A percentile compares a stretch with the other conserved stretches of the same genome.
phyloP scores from a whole-genome alignment of 2,888 invertebrate species.

The Drosophila suboccidentalis region DNA sequence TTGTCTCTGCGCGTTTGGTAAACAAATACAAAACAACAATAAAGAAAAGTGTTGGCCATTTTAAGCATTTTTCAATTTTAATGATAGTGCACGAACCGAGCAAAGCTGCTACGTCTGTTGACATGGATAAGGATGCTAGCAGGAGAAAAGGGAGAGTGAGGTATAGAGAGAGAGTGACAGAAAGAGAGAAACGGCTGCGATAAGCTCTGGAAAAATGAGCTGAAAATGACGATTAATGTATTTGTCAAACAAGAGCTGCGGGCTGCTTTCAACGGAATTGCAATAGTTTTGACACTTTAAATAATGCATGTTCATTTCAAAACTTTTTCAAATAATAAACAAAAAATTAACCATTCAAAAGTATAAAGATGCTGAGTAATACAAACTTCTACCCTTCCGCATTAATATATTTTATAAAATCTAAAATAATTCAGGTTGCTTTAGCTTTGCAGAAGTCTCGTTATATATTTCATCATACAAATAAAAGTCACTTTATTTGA shows the following conservation, averaged over 20 bases:
- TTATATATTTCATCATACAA: background rate
- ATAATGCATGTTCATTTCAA: background rate
- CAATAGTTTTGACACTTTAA: background rate
- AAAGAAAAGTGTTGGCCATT: slow-evolving; percentile 51
- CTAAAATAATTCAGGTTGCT: too few species aligned
- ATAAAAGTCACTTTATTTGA: background rate
- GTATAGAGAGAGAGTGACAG: background rate
- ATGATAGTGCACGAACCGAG: slow-evolving; percentile 69
- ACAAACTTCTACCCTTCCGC: too few species aligned
- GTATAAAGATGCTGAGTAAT: too few species aligned
- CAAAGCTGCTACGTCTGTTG: slow-evolving; percentile 19
- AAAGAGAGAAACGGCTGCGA: slow-evolving; percentile 28
- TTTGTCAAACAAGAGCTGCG: slow-evolving; percentile 6
- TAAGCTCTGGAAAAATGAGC: slow-evolving; percentile 58
- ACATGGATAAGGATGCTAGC: slow-evolving; percentile 14
- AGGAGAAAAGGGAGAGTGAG: background rate
- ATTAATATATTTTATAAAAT: too few species aligned
- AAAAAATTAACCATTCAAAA: too few species aligned
- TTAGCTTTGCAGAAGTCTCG: too few species aligned
- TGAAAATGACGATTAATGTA: slow-evolving; percentile 62
- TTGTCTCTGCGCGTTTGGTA: slow-evolving; percentile 47
- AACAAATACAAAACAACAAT: slow-evolving; percentile 35
- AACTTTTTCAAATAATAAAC: background rate
- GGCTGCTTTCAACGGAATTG: background rate
- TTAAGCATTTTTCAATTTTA: slow-evolving; percentile 66